These are phyloP conservation scores for Cathartes aura DNA, from an alignment of 2,113 vertebrate genomes.

Conservation along the genomic window DNA sequence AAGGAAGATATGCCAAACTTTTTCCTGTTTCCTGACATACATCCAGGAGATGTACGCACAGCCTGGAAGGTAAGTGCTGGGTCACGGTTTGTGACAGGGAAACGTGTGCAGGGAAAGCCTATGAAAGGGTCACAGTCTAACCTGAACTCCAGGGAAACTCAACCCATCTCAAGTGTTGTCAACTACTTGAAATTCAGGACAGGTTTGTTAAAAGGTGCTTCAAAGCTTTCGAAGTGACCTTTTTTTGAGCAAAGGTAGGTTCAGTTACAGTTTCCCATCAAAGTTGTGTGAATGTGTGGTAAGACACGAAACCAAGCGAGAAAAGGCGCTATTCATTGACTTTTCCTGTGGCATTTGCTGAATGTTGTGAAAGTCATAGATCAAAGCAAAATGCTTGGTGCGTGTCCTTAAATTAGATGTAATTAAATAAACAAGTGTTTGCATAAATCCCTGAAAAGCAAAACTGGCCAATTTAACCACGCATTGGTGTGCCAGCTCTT, in stretches of 20 bases:
- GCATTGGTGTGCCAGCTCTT: neutral
- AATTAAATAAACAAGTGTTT: constrained; percentile 12
- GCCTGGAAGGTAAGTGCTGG: neutral
- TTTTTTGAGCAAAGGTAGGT: neutral
- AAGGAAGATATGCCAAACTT: neutral
- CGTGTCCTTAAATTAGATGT: neutral
- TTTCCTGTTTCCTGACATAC: neutral
- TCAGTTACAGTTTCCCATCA: constrained; percentile 22
- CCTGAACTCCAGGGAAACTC: neutral
- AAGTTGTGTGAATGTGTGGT: neutral
- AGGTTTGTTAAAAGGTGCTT: constrained; percentile 25
- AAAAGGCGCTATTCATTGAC: neutral
- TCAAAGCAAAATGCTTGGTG: neutral
- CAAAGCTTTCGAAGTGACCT: neutral
- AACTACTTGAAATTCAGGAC: constrained; percentile 37
- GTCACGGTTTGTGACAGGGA: neutral
- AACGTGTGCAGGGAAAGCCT: neutral
- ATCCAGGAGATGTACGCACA: neutral
- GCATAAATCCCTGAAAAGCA: constrained; percentile 42
- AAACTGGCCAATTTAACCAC: neutral
- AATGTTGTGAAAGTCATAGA: constrained; percentile 2
- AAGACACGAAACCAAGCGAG: neutral
- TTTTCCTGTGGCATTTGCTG: constrained; percentile 8
- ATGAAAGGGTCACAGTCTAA: neutral
- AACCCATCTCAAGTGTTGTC: neutral